Conservation (phyloP, 2,888 invertebrate species). For the Cataglyphis rosenhaueri region DNA sequence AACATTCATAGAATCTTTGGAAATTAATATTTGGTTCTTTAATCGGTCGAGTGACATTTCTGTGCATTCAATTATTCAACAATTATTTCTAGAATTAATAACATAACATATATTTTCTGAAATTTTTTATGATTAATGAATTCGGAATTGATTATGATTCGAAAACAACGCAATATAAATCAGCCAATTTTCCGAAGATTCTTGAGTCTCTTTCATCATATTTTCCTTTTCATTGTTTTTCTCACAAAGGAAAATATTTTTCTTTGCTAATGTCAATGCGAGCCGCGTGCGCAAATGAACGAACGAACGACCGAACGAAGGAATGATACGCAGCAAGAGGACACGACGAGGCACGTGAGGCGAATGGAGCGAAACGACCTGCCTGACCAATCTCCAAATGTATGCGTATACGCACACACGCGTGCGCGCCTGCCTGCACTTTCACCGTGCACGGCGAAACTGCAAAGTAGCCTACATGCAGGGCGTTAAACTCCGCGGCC, state of each 20-base stretch:
- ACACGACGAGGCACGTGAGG: constrained; percentile 58
- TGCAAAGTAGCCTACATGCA: constrained; percentile 76
- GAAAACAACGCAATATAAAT: constrained; percentile 16
- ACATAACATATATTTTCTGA: neutral
- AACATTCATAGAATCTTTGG: neutral
- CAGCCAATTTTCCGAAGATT: constrained; percentile 15
- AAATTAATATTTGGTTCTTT: neutral
- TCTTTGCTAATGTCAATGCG: constrained; percentile 43
- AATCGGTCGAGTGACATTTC: neutral
- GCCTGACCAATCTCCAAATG: neutral
- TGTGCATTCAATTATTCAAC: neutral
- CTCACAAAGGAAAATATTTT: constrained; percentile 46
- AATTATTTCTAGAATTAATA: neutral
- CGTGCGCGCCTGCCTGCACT: constrained; percentile 71
- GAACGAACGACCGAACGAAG: constrained; percentile 11
- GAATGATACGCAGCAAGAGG: constrained; percentile 14
- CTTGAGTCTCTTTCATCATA: constrained; percentile 3
- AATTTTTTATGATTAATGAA: neutral
- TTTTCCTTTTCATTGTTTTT: constrained; percentile 4
- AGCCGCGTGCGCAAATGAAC: constrained; percentile 19
- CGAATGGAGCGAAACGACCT: constrained; percentile 46
- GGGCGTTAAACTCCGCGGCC: constrained; percentile 76
- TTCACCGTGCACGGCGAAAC: constrained; percentile 75
- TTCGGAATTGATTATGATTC: neutral
- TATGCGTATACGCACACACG: constrained; percentile 50